phyloP scores from a whole-genome alignment of 2,888 invertebrate species.

The Listrodromus nycthemerus region DNA sequence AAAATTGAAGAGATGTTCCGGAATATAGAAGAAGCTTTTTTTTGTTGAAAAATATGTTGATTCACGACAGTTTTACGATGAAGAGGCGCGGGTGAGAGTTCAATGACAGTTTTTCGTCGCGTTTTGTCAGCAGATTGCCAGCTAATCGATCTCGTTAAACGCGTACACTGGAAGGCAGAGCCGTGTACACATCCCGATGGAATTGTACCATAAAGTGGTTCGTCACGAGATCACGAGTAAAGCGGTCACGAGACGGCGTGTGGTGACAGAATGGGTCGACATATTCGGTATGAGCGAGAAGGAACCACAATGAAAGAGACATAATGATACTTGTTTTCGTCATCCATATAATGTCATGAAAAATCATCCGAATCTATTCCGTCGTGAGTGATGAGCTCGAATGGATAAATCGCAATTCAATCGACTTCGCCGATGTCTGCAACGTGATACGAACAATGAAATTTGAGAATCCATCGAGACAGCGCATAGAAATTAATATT shows the following conservation, averaged over 20 bases:
- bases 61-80: not conserved
- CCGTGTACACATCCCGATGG: not conserved
- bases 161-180: constrained; percentile 5
- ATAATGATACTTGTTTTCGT: not conserved
- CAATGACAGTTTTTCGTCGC: constrained; percentile 38
- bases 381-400: not conserved
- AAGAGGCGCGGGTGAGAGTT: constrained; percentile 14
- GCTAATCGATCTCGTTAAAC: constrained; percentile 27
- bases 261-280: constrained; percentile 2
- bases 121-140: constrained; percentile 23
- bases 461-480: not conserved
- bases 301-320: constrained; percentile 7
- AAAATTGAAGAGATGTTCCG: not conserved
- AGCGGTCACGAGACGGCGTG: constrained; percentile 52
- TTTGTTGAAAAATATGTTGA: not conserved
- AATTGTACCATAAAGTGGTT: constrained; percentile 39
- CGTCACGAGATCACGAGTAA: constrained; percentile 31
- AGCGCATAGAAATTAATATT: constrained; percentile 21
- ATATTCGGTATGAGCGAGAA: constrained; percentile 14
- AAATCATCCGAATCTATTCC: constrained; percentile 15
- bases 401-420: constrained; percentile 6
- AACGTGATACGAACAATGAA: constrained; percentile 38
- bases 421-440: constrained; percentile 43
- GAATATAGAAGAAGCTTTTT: too few relatives aligned
- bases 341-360: constrained; percentile 13